phyloP scores from a whole-genome alignment of 2,113 vertebrate species.

The Mugil cephalus region DNA sequence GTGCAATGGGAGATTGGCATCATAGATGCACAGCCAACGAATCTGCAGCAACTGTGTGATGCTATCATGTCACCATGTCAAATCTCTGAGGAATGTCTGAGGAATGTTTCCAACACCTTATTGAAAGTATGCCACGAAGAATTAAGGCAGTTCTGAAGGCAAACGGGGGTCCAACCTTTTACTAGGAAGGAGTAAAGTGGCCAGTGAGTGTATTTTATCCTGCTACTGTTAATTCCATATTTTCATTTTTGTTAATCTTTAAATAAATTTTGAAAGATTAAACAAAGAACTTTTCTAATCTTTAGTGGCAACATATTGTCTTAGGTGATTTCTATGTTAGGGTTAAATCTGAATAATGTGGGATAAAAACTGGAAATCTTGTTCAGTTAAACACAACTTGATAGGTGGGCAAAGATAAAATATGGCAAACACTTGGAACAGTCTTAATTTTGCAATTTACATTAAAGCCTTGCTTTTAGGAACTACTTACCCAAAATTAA shows the following conservation, averaged over 20 bases:
- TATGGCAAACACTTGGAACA: neutral
- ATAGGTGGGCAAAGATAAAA: slow-evolving; percentile 7
- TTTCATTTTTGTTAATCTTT: neutral
- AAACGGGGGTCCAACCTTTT: no score
- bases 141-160: no score
- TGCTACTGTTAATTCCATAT: neutral
- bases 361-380: slow-evolving; percentile 7
- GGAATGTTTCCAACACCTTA: no score
- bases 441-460: neutral
- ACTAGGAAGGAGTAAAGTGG: no score
- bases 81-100: no score
- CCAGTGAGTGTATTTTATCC: no score
- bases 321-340: slow-evolving; percentile 1
- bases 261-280: slow-evolving; percentile 1
- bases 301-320: neutral
- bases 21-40: no score
- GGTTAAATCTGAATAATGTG: neutral
- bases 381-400: neutral
- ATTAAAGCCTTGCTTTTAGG: slow-evolving; percentile 25
- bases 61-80: no score
- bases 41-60: no score
- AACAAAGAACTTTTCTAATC: neutral
- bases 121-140: no score
- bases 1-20: no score
- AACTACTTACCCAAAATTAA: slow-evolving; percentile 7